phyloP scores from a whole-genome alignment of 2,113 vertebrate species.

The Macaca mulatta region DNA sequence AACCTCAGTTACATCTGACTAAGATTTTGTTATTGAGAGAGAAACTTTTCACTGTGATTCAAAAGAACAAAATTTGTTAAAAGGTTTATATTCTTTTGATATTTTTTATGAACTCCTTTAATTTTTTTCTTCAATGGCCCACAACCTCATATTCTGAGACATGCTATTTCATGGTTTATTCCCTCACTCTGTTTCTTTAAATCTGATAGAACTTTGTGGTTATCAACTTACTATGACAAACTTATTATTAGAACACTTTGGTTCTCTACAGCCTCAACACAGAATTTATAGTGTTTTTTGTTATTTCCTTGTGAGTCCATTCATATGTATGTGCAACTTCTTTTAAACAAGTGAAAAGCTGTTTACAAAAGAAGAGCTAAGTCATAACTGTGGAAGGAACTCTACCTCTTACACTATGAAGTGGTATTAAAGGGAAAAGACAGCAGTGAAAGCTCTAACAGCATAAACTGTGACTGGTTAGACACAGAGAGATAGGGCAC shows the following conservation, averaged over 20 bases:
- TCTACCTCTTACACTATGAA: neutral
- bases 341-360: conserved; percentile 1
- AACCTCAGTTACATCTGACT: neutral
- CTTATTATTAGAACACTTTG: neutral
- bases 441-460: neutral
- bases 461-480: neutral
- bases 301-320: neutral
- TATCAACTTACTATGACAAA: neutral
- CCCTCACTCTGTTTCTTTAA: neutral
- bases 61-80: conserved; percentile 30
- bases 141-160: neutral
- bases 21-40: neutral
- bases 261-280: neutral
- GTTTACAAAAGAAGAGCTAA: neutral
- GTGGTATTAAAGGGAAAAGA: neutral
- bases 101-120: neutral
- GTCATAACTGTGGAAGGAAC: neutral
- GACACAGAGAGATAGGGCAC: neutral
- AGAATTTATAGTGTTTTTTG: neutral
- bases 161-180: neutral
- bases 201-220: neutral
- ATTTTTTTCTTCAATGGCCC: neutral
- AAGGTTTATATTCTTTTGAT: conserved; percentile 28
- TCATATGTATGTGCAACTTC: neutral
- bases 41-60: neutral